Conservation (phyloP, 2,888 invertebrate genomes). For the Ypsolopha scabrella region DNA sequence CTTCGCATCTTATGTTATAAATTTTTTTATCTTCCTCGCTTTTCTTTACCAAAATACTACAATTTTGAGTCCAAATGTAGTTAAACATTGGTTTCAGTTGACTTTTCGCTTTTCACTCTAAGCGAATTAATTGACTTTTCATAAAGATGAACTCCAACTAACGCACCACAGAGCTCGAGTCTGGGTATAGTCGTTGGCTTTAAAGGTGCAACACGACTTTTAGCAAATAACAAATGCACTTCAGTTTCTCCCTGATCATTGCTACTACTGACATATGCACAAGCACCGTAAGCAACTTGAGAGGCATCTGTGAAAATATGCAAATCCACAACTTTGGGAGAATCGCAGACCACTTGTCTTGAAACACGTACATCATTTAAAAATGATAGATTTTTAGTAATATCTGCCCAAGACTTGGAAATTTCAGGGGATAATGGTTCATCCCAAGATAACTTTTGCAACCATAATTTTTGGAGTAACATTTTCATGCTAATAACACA, state of each 20-base stretch:
- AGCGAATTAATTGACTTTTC: no score
- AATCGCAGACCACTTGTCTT: not conserved
- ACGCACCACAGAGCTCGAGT: no score
- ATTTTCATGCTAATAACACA: slow-evolving; percentile 15
- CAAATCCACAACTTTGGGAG: not conserved
- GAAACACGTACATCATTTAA: not conserved
- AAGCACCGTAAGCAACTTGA: not conserved
- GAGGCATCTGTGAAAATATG: not conserved
- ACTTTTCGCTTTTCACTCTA: no score
- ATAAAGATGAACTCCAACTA: no score
- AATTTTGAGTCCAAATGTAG: no score
- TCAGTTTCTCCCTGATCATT: not conserved
- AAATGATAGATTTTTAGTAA: not conserved
- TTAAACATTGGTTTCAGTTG: no score
- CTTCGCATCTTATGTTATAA: no score
- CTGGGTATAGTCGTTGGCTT: not conserved
- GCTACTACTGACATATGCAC: not conserved
- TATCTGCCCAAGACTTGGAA: not conserved
- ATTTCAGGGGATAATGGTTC: slow-evolving; percentile 7
- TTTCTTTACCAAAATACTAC: no score
- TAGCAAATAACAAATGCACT: not conserved
- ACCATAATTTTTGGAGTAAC: slow-evolving; percentile 16
- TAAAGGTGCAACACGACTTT: not conserved
- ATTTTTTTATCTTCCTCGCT: no score
- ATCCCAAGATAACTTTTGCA: slow-evolving; percentile 16